Conservation (phyloP, 2,888 invertebrate species). For the Monochamus alternatus region DNA sequence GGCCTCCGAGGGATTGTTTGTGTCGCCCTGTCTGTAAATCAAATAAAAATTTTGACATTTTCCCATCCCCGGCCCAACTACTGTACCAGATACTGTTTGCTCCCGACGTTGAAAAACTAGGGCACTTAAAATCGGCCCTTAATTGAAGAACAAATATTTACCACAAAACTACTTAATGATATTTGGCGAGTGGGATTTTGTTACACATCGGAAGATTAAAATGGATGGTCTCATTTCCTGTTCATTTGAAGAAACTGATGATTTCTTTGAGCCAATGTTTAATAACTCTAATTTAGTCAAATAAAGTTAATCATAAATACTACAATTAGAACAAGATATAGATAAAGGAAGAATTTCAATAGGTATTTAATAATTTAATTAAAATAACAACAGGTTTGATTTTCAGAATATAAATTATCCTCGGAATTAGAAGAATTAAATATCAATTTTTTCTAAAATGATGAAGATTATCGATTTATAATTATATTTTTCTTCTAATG, state of each 20-base stretch:
- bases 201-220: constrained; percentile 40
- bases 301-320: no score
- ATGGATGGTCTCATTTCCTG: constrained; percentile 41
- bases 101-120: constrained; percentile 44
- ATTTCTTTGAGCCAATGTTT: background rate
- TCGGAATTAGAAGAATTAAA: no score
- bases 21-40: constrained; percentile 28
- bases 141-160: constrained; percentile 51
- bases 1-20: background rate
- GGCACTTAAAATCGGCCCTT: constrained; percentile 48
- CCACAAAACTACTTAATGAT: constrained; percentile 42
- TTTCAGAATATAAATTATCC: no score
- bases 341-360: no score
- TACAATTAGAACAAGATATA: no score
- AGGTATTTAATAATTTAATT: no score
- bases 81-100: constrained; percentile 41
- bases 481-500: no score
- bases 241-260: background rate
- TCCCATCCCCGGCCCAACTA: constrained; percentile 34
- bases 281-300: no score
- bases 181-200: constrained; percentile 40
- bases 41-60: constrained; percentile 41
- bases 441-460: no score
- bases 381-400: no score
- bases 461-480: no score